Conservation (phyloP, 1,140 invertebrate genomes). For the Drepana arcuata region DNA sequence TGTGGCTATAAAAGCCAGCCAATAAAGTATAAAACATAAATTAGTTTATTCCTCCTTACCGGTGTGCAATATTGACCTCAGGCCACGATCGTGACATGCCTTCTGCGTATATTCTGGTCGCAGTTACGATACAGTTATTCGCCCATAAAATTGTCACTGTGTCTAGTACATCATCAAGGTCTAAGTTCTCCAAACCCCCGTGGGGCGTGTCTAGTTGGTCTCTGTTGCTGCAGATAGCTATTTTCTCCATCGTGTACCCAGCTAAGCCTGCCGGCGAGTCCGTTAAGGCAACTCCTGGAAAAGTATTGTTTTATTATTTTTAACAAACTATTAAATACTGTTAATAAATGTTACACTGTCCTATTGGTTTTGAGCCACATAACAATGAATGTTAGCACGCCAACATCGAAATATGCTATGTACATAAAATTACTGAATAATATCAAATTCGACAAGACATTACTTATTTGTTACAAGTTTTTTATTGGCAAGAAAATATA, state of each 20-base stretch:
- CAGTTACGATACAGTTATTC: slow-evolving; percentile 83
- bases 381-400: no score
- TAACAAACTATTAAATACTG: no score
- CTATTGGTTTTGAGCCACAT: no score
- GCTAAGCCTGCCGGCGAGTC: slow-evolving; percentile 84
- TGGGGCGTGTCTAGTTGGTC: slow-evolving; percentile 75
- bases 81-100: slow-evolving; percentile 56
- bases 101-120: slow-evolving; percentile 84
- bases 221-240: slow-evolving; percentile 82
- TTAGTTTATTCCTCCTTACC: slow-evolving; percentile 30
- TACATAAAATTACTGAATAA: no score
- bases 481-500: no score
- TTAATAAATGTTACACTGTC: no score
- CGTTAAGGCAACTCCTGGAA: slow-evolving; percentile 73
- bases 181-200: slow-evolving; percentile 79
- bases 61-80: slow-evolving; percentile 30
- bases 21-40: slow-evolving; percentile 6
- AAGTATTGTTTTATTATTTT: no score
- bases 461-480: no score
- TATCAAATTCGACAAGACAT: no score
- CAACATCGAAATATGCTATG: no score
- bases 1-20: no score
- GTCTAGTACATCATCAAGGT: slow-evolving; percentile 86
- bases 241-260: slow-evolving; percentile 90
- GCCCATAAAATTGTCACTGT: slow-evolving; percentile 91